These are phyloP conservation scores for Dermatemys mawii DNA, from an alignment of 2,113 vertebrate genomes.

Conservation along the genomic window DNA sequence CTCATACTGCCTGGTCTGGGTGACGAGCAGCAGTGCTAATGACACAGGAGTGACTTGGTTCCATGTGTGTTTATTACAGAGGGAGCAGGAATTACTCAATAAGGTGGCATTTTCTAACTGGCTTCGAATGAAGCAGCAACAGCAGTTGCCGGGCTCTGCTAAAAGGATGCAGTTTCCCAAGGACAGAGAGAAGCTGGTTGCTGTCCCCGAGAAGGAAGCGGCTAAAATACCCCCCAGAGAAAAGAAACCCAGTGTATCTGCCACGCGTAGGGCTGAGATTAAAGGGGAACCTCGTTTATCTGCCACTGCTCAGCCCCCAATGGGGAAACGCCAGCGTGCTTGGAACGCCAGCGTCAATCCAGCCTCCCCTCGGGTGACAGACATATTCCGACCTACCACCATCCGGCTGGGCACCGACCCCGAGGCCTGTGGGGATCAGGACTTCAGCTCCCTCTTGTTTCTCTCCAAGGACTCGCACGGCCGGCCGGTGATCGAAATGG, in stretches of 20 bases:
- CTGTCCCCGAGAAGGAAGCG: neutral
- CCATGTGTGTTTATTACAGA: conserved; percentile 31
- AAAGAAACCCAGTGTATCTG: neutral
- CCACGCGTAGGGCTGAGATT: neutral
- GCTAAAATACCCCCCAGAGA: neutral
- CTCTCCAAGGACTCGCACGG: neutral
- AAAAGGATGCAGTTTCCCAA: neutral
- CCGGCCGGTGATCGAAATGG: neutral
- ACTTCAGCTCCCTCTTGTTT: conserved; percentile 41
- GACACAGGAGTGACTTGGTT: neutral
- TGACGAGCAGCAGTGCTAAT: too few species aligned
- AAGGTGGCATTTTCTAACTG: conserved; percentile 32
- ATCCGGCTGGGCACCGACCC: conserved; percentile 29
- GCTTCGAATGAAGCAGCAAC: conserved; percentile 24
- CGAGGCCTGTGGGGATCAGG: neutral
- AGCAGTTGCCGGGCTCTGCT: neutral
- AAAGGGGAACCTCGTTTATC: neutral
- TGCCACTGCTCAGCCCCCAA: neutral
- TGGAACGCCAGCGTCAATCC: conserved; percentile 64
- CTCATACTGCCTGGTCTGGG: neutral
- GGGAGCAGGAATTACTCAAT: conserved; percentile 1
- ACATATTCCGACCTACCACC: neutral
- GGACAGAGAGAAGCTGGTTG: neutral
- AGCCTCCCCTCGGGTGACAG: neutral
- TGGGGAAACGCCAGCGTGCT: neutral